A percentile compares a stretch with the other conserved stretches of the same genome.
Conservation (phyloP, 2,797 vertebrate species). For the Furcifer pardalis region DNA sequence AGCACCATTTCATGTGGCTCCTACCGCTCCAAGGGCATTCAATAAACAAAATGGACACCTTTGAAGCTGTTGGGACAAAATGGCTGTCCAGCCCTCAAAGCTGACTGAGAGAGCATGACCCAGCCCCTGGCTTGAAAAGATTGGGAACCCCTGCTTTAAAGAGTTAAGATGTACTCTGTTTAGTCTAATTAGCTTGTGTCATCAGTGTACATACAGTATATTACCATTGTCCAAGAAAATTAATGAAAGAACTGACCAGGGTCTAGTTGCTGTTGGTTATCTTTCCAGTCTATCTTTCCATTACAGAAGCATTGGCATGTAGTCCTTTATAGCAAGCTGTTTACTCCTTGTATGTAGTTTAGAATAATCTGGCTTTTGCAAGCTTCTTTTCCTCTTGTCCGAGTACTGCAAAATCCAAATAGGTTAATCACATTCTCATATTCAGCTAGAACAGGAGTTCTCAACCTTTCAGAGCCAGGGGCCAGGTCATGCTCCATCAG, state of each 20-base stretch:
- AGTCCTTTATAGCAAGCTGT: background rate
- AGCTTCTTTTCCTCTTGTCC: background rate
- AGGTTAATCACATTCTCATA: background rate
- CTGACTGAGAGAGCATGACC: too few relatives aligned
- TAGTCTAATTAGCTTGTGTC: background rate
- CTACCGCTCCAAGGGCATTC: too few relatives aligned
- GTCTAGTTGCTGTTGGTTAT: background rate
- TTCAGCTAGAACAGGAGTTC: background rate
- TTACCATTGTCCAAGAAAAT: background rate
- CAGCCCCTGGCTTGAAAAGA: too few relatives aligned
- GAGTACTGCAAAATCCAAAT: background rate
- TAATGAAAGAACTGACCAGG: background rate
- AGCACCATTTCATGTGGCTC: too few relatives aligned
- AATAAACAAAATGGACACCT: too few relatives aligned
- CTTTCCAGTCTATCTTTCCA: constrained; percentile 9
- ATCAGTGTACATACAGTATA: background rate
- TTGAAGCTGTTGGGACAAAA: too few relatives aligned
- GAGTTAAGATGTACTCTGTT: background rate
- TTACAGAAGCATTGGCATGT: background rate
- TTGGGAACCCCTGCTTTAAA: too few relatives aligned
- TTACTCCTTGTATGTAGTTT: background rate
- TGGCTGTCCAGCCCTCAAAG: too few relatives aligned
- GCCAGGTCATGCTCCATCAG: too few relatives aligned
- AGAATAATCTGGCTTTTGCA: background rate
- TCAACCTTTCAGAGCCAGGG: too few relatives aligned